Evolutionary conservation across 2,888 invertebrate genomes (phyloP), one percentile per base, ranked within the genome.

Genomic region (Rhamnusium bicolor): DNA sequence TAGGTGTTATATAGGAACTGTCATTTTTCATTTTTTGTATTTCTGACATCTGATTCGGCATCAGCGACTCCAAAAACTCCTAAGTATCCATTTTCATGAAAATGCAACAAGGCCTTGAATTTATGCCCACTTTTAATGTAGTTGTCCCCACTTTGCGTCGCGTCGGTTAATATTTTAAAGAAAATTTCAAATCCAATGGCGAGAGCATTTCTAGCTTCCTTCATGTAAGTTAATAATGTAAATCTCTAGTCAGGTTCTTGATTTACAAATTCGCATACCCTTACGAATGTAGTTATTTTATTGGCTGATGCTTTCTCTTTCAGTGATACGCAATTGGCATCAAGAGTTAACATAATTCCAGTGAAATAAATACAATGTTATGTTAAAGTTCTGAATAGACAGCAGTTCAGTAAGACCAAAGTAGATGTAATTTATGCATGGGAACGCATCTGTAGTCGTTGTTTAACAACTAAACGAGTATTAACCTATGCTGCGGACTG

Each of bases 391-490:
- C 72, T 73, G 72, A 79, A 80, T 77, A 76, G 78, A 79, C 76
- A 75, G 75, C 78, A 78, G 74, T 73, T 78, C 72, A 76, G 77
- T 72, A 71, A 78, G 74, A 78, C 78, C 73, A 80, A 79, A 80
- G 76, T 74, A 67, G 76, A 72, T 69, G 79, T 81, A 81, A 79
- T 79, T 79, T 79, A 81, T 80, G 80, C 76, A 79, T 80, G 80
- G 79, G 80, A 80, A 80, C 79, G 77, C 76, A 80, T 78, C 77
- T 74, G 73, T 76, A 75, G 79, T 74, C 79, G 77, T 78, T 79
- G 80, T 78, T 79, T 77, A 79, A 80, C 80, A 80, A 78, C 77
- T 78, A 77, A 80, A 78, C 80, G 79, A 80, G 77, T 80, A 76
- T 75, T 80, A 79, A 74, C 78, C 77, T 73, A 71, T 70, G 69